Evolutionary conservation across 2,113 vertebrate species (phyloP), one percentile per base, ranked within the genome.

Genomic region (Empidonax traillii): DNA sequence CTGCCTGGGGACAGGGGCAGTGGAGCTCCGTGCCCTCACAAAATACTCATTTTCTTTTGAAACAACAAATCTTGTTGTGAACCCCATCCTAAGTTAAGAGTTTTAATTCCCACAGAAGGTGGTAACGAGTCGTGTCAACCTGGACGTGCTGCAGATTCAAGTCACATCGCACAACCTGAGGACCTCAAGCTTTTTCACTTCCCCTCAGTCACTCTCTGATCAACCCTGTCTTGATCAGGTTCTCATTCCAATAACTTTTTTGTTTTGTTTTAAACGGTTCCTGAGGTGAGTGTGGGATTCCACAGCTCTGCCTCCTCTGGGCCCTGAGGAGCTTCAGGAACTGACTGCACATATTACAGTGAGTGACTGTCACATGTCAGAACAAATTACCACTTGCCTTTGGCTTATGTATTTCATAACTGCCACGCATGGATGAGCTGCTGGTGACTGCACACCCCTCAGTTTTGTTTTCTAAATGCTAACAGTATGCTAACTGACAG

Each of bases 311-410:
- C 55, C 31, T 87, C 47, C 80, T 80, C 31, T 53, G 47, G 30
- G 41, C 68, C 52, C 71, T 1, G 1, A 71, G 31, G 14, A 55
- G 69, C 43, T 89, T 63, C 81, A 92, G 46, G 76, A 89, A 81
- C 72, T 41, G 69, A 67, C 35, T 81, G 53, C 15, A 55, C n/a
- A 2, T 22, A 71, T 75, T 33, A 35, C 43, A 68, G 80, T 30
- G 43, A 87, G 58, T 33, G 73, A 81, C 77, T 91, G 84, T 58
- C 91, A 89, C 94, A 91, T 51, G 89, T 67, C 95, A 94, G 69
- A 91, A 65, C 21, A 91, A 89, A 89, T 79, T 47, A 85, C 49
- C 80, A 84, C 81, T 79, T 94, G 89, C 69, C 58, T 89, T 79
- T 87, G 65, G 71, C 77, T 93, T 33, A 65, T 19, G 8, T 22